Evolutionary conservation across 2,113 vertebrate species (phyloP).

Genomic region (Bufo gargarizans): DNA sequence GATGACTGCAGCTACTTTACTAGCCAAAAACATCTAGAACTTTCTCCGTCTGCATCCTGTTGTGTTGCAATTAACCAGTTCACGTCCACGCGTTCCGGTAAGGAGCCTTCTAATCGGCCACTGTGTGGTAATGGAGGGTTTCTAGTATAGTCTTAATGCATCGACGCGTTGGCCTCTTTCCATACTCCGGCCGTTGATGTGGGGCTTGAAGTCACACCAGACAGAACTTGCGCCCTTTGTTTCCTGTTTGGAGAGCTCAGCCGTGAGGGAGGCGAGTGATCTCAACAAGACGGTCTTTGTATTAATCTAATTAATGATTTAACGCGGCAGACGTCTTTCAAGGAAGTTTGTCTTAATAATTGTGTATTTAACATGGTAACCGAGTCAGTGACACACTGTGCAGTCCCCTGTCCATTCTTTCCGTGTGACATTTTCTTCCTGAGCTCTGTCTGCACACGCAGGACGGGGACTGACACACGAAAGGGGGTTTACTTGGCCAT

Average conservation of each 20-base stretch:
- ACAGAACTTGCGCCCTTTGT: constrained; percentile 77
- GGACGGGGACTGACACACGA: not conserved
- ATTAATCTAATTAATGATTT: constrained; percentile 76
- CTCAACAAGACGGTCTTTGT: constrained; percentile 78
- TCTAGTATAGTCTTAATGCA: constrained; percentile 60
- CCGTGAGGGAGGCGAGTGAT: constrained; percentile 61
- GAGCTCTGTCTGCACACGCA: not conserved
- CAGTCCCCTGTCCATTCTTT: constrained; percentile 15
- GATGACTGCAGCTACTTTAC: constrained; percentile 46
- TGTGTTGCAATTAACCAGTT: constrained; percentile 58
- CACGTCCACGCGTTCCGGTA: not conserved
- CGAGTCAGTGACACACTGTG: constrained; percentile 37
- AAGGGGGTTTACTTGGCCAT: not conserved
- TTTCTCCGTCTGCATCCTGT: constrained; percentile 53
- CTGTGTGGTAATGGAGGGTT: constrained; percentile 7
- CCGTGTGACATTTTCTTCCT: constrained; percentile 23
- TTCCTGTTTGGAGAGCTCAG: constrained; percentile 69
- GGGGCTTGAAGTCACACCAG: constrained; percentile 67
- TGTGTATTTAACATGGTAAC: constrained; percentile 67
- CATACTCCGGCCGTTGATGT: constrained; percentile 64
- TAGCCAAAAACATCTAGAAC: constrained; percentile 33
- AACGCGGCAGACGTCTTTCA: constrained; percentile 66
- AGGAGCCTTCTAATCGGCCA: constrained; percentile 10
- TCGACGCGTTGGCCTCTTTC: constrained; percentile 60
- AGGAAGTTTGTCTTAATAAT: constrained; percentile 71